Base-by-base conservation (phyloP, 2,797 vertebrate species). In the Saxicola maurus region DNA sequence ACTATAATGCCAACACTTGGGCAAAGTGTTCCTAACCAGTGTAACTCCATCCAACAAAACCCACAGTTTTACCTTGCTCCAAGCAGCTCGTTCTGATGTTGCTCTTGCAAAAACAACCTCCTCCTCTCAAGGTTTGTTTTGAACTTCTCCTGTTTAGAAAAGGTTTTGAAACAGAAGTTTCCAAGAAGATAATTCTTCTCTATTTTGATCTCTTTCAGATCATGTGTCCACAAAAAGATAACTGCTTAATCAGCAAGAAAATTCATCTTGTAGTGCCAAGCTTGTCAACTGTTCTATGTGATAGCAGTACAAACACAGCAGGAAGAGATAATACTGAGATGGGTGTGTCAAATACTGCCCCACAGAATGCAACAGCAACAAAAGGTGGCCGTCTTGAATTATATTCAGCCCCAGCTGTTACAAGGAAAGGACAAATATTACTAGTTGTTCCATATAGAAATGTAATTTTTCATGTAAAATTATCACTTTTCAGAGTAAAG, bases 171-270 rank as follows among this genome's bases (percentile, higher is more conserved):
- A 80, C 3, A n/a, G 23, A 82, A 79, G 7, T 37, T 74, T 55
- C 48, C 23, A 74, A 55, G 25, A 74, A 85, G 51, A 35, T 77
- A 76, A 94, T 28, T 49, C 24, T 46, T 68, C 15, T 67, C 28
- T 59, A 11, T 89, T 82, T 79, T 67, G 27, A 24, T 85, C 14
- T 91, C 31, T 91, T 82, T 57, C 91, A 96, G 96, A 24, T 76
- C 6, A 59, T 75, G 42, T 87, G 57, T 82, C 30, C 81, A 56
- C 89, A 74, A 59, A 92, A 91, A 61, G 9, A 0, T 28, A n/a
- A 30, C 5, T 0, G 0, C 3, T 27, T 73, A 51, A 87, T 59
- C 53, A 87, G 55, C 55, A 96, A 96, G 89, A 86, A 82, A 88
- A 87, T 89, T 74, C 74, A 90, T 79, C 43, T 64, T 21, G 4